A percentile compares a stretch with the other conserved stretches of the same genome.
phyloP scores from a whole-genome alignment of 2,113 vertebrate species.

The Chaenogobius annularis region DNA sequence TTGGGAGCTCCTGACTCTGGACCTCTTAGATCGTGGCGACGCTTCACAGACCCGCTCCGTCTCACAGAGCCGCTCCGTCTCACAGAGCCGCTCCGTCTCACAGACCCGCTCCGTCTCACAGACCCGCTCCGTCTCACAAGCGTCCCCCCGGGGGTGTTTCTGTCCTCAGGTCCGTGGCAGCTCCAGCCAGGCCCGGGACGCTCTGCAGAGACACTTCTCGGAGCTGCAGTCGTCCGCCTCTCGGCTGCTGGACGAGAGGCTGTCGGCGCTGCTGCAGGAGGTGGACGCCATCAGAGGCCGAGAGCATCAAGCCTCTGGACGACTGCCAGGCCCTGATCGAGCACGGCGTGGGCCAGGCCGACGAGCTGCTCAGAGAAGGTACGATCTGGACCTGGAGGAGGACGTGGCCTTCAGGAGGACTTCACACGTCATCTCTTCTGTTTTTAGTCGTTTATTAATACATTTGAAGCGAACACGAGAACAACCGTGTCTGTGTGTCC shows the following conservation, averaged over 20 bases:
- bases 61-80: too few relatives aligned
- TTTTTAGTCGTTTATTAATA: too few relatives aligned
- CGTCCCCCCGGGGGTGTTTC: neutral
- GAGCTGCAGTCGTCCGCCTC: constrained; percentile 57
- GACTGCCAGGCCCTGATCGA: constrained; percentile 72
- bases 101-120: too few relatives aligned
- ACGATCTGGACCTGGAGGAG: neutral
- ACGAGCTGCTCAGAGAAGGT: constrained; percentile 71
- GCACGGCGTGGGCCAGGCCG: constrained; percentile 68
- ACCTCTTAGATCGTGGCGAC: too few relatives aligned
- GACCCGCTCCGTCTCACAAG: too few relatives aligned
- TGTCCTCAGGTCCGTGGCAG: constrained; percentile 59
- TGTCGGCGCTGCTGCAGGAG: constrained; percentile 54
- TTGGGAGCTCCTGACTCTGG: too few relatives aligned
- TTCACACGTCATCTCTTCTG: too few relatives aligned
- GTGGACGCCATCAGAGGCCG: constrained; percentile 65
- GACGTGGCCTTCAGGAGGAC: too few relatives aligned
- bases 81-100: too few relatives aligned
- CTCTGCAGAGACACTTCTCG: constrained; percentile 60
- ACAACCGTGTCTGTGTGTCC: constrained; percentile 6
- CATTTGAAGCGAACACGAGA: too few relatives aligned
- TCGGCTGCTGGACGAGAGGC: constrained; percentile 56
- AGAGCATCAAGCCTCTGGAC: constrained; percentile 65
- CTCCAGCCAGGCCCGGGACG: constrained; percentile 66
- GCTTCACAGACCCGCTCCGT: too few relatives aligned